Percentiles rank a stretch among this genome's conserved stretches.
phyloP scores from a whole-genome alignment of 2,888 invertebrate species.

The Drosophila gaucha region DNA sequence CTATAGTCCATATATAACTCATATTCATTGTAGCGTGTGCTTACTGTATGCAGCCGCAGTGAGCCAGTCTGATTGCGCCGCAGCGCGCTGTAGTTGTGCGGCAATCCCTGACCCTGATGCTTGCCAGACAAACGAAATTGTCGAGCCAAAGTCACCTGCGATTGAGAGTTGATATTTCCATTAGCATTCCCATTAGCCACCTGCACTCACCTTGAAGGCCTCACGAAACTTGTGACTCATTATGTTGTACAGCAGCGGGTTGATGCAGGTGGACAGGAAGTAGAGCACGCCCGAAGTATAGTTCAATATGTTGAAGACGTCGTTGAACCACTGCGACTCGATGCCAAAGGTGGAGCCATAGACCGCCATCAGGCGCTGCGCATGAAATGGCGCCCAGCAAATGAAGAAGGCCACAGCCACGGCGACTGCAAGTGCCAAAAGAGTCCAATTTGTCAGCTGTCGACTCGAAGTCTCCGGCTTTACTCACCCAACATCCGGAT shows the following conservation, averaged over 20 bases:
- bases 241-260: slow-evolving; percentile 89
- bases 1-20: too few relatives aligned
- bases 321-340: slow-evolving; percentile 84
- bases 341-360: slow-evolving; percentile 86
- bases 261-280: slow-evolving; percentile 89
- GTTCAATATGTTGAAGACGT: slow-evolving; percentile 88
- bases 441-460: slow-evolving; percentile 4
- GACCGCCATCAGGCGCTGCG: slow-evolving; percentile 93
- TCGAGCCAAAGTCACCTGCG: slow-evolving; percentile 82
- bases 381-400: slow-evolving; percentile 97
- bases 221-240: slow-evolving; percentile 90
- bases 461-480: too few relatives aligned
- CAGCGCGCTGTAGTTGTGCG: slow-evolving; percentile 83
- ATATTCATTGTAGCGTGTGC: slow-evolving; percentile 34
- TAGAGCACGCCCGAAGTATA: slow-evolving; percentile 89
- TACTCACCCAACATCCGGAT: slow-evolving; percentile 91
- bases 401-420: slow-evolving; percentile 93
- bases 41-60: slow-evolving; percentile 83
- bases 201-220: slow-evolving; percentile 87
- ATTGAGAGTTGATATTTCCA: not conserved
- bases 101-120: slow-evolving; percentile 75
- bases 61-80: slow-evolving; percentile 83
- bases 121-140: slow-evolving; percentile 82
- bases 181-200: too few relatives aligned
- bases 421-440: slow-evolving; percentile 88